A percentile compares a stretch with the other conserved stretches of the same genome.
Conservation (phyloP, 1,140 invertebrate species). For the Drosophila miranda region DNA sequence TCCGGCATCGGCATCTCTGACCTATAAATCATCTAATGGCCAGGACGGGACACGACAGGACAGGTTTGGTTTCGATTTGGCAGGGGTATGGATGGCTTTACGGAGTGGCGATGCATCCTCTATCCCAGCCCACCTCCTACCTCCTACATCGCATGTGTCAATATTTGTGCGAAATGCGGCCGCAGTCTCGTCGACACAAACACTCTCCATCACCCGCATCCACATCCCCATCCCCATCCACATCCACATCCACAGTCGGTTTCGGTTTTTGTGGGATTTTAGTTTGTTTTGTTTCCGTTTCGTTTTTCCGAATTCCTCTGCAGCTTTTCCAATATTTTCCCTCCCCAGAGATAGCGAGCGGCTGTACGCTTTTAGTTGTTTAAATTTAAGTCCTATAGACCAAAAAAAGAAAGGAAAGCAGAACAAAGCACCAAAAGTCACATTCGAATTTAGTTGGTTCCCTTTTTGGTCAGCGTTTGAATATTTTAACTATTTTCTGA, state of each 20-base stretch:
- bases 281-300: conserved; percentile 53
- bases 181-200: conserved; percentile 72
- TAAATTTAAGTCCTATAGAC: conserved; percentile 64
- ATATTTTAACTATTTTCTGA: conserved; percentile 33
- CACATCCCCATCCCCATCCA: conserved; percentile 5
- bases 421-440: conserved; percentile 35
- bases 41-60: conserved; percentile 51
- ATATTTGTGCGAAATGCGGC: conserved; percentile 78
- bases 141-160: conserved; percentile 54
- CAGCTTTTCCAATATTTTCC: not conserved
- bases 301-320: conserved; percentile 5
- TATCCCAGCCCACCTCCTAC: not conserved
- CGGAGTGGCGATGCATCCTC: not conserved
- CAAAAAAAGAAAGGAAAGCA: conserved; percentile 7
- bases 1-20: conserved; percentile 44
- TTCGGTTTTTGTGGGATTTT: conserved; percentile 48
- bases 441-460: conserved; percentile 17
- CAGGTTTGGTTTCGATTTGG: conserved; percentile 45
- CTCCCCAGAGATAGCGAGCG: not conserved
- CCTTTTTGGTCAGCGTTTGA: conserved; percentile 18
- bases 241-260: conserved; percentile 30
- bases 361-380: conserved; percentile 61
- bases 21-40: conserved; percentile 79
- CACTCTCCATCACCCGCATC: conserved; percentile 59
- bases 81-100: not conserved